Conservation (phyloP, 1,140 invertebrate genomes). For the Gonatopus flavifemur region DNA sequence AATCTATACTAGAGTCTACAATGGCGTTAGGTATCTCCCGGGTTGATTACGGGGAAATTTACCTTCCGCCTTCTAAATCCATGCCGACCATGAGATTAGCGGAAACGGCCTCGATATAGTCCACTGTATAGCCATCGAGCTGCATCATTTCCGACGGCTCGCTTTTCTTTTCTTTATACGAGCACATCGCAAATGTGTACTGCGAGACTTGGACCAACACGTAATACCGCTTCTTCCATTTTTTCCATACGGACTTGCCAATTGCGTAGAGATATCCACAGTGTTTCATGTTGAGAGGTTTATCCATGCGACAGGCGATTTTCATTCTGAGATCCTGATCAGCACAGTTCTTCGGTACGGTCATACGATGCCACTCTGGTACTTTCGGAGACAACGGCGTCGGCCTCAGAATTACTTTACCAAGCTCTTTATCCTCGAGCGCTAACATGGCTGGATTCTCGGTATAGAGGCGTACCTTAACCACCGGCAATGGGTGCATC, state of each 20-base stretch:
- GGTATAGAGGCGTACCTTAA: slow-evolving; percentile 96
- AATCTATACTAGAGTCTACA: no score
- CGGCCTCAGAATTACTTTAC: slow-evolving; percentile 88
- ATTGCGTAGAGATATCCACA: slow-evolving; percentile 88
- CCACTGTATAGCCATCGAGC: slow-evolving; percentile 97
- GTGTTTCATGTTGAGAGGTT: slow-evolving; percentile 99
- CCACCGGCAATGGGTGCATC: slow-evolving; percentile 91
- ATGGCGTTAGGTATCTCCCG: slow-evolving; percentile 19
- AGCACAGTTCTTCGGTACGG: slow-evolving; percentile 87
- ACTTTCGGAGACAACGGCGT: slow-evolving; percentile 90
- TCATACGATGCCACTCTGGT: slow-evolving; percentile 98
- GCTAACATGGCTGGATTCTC: slow-evolving; percentile 97
- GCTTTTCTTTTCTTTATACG: slow-evolving; percentile 98
- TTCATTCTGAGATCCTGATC: slow-evolving; percentile 97
- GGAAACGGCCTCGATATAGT: slow-evolving; percentile 94
- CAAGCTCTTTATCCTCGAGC: slow-evolving; percentile 98
- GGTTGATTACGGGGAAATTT: slow-evolving; percentile 11
- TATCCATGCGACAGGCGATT: slow-evolving; percentile 97
- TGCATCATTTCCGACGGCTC: slow-evolving; percentile 99
- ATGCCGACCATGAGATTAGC: slow-evolving; percentile 89
- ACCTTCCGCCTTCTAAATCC: slow-evolving; percentile 60
- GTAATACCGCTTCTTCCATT: slow-evolving; percentile 99
- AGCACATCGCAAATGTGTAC: slow-evolving; percentile 99
- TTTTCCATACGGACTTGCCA: slow-evolving; percentile 98
- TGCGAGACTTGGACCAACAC: slow-evolving; percentile 98